Percentiles rank a stretch among this genome's conserved stretches.
Evolutionary conservation across 2,888 invertebrate species (phyloP).

Genomic region (Camptogramma bilineatum): DNA sequence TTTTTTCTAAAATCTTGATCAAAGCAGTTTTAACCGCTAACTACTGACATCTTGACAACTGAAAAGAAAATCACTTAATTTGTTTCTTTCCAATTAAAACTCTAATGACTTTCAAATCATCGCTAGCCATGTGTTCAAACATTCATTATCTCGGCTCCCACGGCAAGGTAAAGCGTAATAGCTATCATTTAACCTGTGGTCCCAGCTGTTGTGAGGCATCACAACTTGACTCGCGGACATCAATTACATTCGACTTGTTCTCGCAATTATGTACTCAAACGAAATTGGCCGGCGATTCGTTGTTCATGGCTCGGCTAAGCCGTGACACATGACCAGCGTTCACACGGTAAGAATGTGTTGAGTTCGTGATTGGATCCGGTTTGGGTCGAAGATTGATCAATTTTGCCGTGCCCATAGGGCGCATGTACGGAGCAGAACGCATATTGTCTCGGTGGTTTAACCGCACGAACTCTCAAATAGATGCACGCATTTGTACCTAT

Average conservation of each 20-base stretch:
- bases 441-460: slow-evolving; percentile 3
- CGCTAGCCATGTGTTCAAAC: slow-evolving; percentile 16
- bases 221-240: slow-evolving; percentile 73
- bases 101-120: slow-evolving; percentile 8
- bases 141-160: slow-evolving; percentile 25
- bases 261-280: slow-evolving; percentile 83
- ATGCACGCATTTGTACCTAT: neutral
- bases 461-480: slow-evolving; percentile 2
- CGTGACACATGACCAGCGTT: slow-evolving; percentile 70
- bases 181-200: slow-evolving; percentile 16
- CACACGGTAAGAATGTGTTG: slow-evolving; percentile 57
- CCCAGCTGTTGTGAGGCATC: slow-evolving; percentile 46
- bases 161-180: slow-evolving; percentile 9
- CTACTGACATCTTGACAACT: neutral
- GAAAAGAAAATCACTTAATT: slow-evolving; percentile 5
- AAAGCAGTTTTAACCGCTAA: neutral
- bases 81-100: slow-evolving; percentile 17
- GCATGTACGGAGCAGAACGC: slow-evolving; percentile 8
- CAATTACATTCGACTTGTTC: slow-evolving; percentile 82
- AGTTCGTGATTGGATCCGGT: slow-evolving; percentile 39
- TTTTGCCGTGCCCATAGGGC: slow-evolving; percentile 20
- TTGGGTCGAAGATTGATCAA: slow-evolving; percentile 34
- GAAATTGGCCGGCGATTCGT: slow-evolving; percentile 81
- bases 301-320: slow-evolving; percentile 72
- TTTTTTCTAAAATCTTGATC: neutral